These are phyloP conservation scores for Cephus runcator DNA, from an alignment of 2,888 invertebrate genomes.

Conservation along the genomic window DNA sequence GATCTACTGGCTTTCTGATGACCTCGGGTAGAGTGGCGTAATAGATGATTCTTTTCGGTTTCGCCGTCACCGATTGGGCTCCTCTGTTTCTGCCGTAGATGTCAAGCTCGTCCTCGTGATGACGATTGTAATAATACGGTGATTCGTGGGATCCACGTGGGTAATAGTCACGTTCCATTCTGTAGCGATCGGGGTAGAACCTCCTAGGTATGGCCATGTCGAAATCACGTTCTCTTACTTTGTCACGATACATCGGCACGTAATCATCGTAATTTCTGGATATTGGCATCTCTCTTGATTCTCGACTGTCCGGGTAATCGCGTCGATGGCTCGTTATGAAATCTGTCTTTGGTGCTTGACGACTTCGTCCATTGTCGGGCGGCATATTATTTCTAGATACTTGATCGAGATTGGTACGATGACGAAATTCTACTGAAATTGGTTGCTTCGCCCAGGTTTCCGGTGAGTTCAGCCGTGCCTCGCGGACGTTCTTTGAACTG, in stretches of 20 bases:
- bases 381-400: constrained; percentile 8
- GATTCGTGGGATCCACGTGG: constrained; percentile 35
- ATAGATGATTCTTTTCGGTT: constrained; percentile 62
- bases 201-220: constrained; percentile 38
- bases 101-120: constrained; percentile 52
- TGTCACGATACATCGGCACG: constrained; percentile 36
- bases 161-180: constrained; percentile 55
- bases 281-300: constrained; percentile 50
- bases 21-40: constrained; percentile 64
- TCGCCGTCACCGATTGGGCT: constrained; percentile 31
- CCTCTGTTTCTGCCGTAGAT: constrained; percentile 47
- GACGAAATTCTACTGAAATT: constrained; percentile 53
- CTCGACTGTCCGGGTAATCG: constrained; percentile 45
- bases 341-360: constrained; percentile 51
- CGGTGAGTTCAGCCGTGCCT: constrained; percentile 46
- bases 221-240: constrained; percentile 34
- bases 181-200: constrained; percentile 53
- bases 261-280: constrained; percentile 46
- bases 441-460: constrained; percentile 59
- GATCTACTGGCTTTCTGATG: constrained; percentile 59
- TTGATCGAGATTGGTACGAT: constrained; percentile 44
- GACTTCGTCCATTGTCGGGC: constrained; percentile 24
- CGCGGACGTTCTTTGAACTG: constrained; percentile 46
- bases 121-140: constrained; percentile 48
- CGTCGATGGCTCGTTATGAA: constrained; percentile 55